These are phyloP conservation scores for Morpho helenor DNA, from an alignment of 2,888 invertebrate species.

Conservation along the genomic window DNA sequence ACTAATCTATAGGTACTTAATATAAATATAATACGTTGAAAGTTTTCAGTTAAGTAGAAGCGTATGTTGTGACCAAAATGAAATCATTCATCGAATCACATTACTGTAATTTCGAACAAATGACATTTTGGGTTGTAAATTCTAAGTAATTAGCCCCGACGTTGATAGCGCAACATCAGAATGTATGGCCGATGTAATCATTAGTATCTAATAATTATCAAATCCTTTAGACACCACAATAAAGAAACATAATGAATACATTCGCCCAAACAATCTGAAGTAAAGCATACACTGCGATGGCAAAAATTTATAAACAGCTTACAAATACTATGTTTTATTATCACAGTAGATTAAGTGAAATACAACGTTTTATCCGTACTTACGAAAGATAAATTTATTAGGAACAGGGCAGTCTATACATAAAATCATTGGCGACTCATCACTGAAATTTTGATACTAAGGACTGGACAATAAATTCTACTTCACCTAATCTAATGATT, in stretches of 20 bases:
- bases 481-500: conserved; percentile 68
- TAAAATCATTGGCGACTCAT: conserved; percentile 74
- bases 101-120: conserved; percentile 27
- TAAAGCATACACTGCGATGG: conserved; percentile 41
- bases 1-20: conserved; percentile 67
- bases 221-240: conserved; percentile 3
- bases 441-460: conserved; percentile 70
- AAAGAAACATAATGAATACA: conserved; percentile 18
- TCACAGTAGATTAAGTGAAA: conserved; percentile 68
- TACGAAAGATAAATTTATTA: conserved; percentile 56
- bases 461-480: conserved; percentile 36
- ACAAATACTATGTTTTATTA: conserved; percentile 30
- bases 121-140: conserved; percentile 23
- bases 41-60: conserved; percentile 73
- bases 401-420: conserved; percentile 69
- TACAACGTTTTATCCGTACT: conserved; percentile 44
- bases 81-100: conserved; percentile 47
- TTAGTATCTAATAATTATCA: conserved; percentile 3
- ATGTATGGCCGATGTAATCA: conserved; percentile 40
- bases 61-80: conserved; percentile 66
- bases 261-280: conserved; percentile 55
- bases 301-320: conserved; percentile 28
- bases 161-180: conserved; percentile 53
- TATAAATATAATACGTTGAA: conserved; percentile 76
- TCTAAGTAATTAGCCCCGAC: conserved; percentile 36